These are phyloP conservation scores for Aurelia aurita DNA, from an alignment of 30 jellyfish, hydroid and myxozoan genomes.

Conservation along the genomic window DNA sequence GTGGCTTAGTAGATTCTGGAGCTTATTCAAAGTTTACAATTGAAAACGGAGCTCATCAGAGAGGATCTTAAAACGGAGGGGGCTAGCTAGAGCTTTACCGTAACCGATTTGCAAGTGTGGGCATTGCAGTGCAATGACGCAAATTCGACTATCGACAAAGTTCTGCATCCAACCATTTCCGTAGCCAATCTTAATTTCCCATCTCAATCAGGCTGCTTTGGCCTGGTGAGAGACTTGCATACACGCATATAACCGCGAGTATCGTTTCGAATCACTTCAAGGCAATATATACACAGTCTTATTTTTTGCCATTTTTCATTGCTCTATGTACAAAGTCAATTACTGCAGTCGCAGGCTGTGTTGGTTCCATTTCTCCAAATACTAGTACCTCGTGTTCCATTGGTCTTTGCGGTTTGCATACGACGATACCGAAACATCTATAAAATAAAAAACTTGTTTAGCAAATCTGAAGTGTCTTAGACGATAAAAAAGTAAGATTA, in stretches of 20 bases:
- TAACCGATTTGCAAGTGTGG: too few species aligned
- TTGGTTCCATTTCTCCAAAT: constrained; percentile 86
- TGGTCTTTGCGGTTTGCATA: constrained; percentile 77
- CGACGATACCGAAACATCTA: constrained; percentile 91
- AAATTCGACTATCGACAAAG: too few species aligned
- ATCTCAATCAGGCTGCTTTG: neutral
- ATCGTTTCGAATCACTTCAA: neutral
- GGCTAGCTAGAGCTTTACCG: too few species aligned
- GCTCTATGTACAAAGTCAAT: constrained; percentile 93
- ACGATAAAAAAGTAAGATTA: too few species aligned
- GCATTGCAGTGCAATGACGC: too few species aligned
- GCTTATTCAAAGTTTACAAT: too few species aligned
- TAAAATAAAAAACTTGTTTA: neutral
- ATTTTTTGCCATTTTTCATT: constrained; percentile 73
- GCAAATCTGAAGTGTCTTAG: too few species aligned
- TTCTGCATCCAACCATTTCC: too few species aligned
- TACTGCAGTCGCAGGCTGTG: constrained; percentile 94
- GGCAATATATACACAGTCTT: neutral
- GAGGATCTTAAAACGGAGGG: too few species aligned
- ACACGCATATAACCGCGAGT: neutral
- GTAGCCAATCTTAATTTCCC: too few species aligned
- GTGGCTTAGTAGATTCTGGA: too few species aligned
- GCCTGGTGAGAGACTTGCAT: neutral
- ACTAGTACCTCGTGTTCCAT: constrained; percentile 84
- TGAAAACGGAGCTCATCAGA: too few species aligned